Evolutionary conservation across 2,888 invertebrate genomes (phyloP).

Genomic region (Torymus tubicola): DNA sequence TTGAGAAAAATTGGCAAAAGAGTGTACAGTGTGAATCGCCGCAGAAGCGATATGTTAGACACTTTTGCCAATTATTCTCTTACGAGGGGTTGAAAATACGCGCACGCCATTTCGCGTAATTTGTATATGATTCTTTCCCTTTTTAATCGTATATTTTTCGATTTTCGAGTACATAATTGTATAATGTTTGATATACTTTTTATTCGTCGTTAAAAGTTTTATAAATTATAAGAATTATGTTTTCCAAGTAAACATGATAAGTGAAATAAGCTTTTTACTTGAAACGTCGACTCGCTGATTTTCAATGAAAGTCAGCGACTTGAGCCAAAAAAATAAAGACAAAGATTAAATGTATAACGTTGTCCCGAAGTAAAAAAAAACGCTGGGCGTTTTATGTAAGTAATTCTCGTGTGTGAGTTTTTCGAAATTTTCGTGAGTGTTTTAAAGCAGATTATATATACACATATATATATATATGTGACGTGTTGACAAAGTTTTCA

Average conservation of each 20-base stretch:
- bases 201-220: slow-evolving; percentile 43
- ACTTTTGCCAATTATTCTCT: too few species aligned
- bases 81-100: not conserved
- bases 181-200: slow-evolving; percentile 42
- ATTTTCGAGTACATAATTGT: slow-evolving; percentile 20
- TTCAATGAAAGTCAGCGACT: slow-evolving; percentile 30
- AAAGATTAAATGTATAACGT: slow-evolving; percentile 6
- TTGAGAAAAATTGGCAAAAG: not conserved
- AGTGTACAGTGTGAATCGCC: not conserved
- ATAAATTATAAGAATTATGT: slow-evolving; percentile 45
- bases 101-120: not conserved
- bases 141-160: slow-evolving; percentile 15
- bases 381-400: slow-evolving; percentile 56
- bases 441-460: slow-evolving; percentile 21
- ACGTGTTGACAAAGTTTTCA: slow-evolving; percentile 44
- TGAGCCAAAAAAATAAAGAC: slow-evolving; percentile 2
- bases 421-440: slow-evolving; percentile 40
- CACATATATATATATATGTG: slow-evolving; percentile 36
- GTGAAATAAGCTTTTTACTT: not conserved
- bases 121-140: slow-evolving; percentile 17
- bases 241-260: slow-evolving; percentile 19
- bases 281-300: slow-evolving; percentile 7
- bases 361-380: slow-evolving; percentile 42
- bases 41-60: not conserved
- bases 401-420: slow-evolving; percentile 18